Conservation (phyloP, 1,140 invertebrate genomes). For the Cydia amplana region DNA sequence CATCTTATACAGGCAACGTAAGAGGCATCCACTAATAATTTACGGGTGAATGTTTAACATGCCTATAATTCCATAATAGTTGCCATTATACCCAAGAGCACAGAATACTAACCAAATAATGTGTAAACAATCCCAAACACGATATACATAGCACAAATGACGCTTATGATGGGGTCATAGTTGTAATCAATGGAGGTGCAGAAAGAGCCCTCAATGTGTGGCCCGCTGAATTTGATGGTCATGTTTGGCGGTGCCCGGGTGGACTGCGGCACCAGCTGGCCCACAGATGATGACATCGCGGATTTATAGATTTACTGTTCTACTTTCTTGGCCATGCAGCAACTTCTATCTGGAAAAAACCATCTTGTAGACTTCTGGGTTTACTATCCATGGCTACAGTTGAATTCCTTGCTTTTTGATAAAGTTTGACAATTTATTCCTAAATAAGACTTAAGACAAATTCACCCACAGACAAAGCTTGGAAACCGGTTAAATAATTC, state of each 20-base stretch:
- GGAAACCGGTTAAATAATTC: too few relatives aligned
- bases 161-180: slow-evolving; percentile 69
- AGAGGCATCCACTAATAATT: neutral
- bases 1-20: too few relatives aligned
- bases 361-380: neutral
- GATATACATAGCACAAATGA: slow-evolving; percentile 78
- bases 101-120: slow-evolving; percentile 77
- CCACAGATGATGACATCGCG: slow-evolving; percentile 65
- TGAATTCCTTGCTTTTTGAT: too few relatives aligned
- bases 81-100: too few relatives aligned
- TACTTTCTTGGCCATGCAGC: neutral
- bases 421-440: too few relatives aligned
- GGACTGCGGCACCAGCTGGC: slow-evolving; percentile 71
- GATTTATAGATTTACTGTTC: slow-evolving; percentile 27
- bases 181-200: slow-evolving; percentile 72
- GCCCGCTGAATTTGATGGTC: slow-evolving; percentile 64
- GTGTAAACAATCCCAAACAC: slow-evolving; percentile 82
- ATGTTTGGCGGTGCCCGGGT: slow-evolving; percentile 66
- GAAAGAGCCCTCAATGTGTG: slow-evolving; percentile 71
- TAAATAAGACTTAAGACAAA: too few relatives aligned
- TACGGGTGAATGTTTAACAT: neutral
- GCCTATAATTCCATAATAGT: neutral
- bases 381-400: too few relatives aligned
- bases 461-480: too few relatives aligned
- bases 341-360: neutral